Base-by-base conservation (phyloP, 2,113 vertebrate species). In the Psammodynastes pulverulentus region DNA sequence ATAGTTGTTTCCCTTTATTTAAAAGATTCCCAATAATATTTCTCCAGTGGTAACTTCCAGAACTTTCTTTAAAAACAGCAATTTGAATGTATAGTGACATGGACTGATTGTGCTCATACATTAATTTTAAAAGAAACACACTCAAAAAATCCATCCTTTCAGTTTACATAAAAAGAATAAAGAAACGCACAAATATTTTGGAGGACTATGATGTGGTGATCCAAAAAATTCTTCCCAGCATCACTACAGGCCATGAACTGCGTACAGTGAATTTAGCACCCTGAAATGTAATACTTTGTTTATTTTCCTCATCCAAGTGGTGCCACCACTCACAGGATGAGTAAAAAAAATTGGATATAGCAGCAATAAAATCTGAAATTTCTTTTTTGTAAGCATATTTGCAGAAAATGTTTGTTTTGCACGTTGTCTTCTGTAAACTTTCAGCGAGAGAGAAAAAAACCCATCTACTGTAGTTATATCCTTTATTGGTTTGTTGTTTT, bases 361-460 rank as follows among this genome's bases (percentile, higher is more conserved):
- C 98, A 99, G 98, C 98, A 98, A 98, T 98, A 99, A 95, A 97
- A 97, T 97, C 93, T 97, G 97, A 97, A 95, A 49, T 8, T 49
- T 97, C 97, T 97, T 97, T 96, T 97, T 97, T 97, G 97, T 98
- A 98, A 97, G 96, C 97, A 92, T 94, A 95, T 97, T 98, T 98
- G 98, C 98, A 97, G 95, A 96, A 95, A 93, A 96, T 94, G 92
- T 97, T 97, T 95, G 94, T 92, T 97, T 97, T 96, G 95, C 95
- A 95, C 53, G 90, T 93, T 96, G 93, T 96, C 92, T 94, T 95
- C 95, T 96, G 94, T 95, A 96, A 84, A 91, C 93, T 96, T 94
- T 95, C 95, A 95, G 91, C 93, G 94, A 92, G 91, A 93, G 94
- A 92, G 89, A 94, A 94, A 96, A 94, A 92, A 24, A 12, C 86